Conservation (phyloP, 2,113 vertebrate genomes). For the Fregata magnificens region DNA sequence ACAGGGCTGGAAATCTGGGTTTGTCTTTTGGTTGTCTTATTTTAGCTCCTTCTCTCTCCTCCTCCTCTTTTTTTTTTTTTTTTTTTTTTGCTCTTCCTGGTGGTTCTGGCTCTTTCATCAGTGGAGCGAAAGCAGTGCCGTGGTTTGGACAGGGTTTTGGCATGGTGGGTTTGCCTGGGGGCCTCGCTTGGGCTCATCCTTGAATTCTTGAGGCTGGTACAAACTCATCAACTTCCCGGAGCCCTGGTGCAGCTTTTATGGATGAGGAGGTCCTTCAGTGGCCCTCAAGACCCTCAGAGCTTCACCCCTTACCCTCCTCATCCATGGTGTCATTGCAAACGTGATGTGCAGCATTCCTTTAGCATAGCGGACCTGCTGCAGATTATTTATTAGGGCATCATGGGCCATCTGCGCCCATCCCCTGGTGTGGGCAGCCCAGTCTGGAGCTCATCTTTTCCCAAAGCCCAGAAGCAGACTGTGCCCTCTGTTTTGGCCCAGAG, state of each 20-base stretch:
- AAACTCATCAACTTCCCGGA: neutral
- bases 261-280: neutral
- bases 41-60: neutral
- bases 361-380: neutral
- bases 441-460: neutral
- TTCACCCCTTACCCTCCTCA: neutral
- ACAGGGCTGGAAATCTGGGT: neutral
- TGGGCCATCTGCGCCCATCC: rapidly evolving
- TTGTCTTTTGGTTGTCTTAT: neutral
- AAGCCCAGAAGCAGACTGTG: neutral
- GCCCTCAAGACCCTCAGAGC: neutral
- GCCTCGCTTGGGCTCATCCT: neutral
- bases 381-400: rapidly evolving
- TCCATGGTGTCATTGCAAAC: rapidly evolving
- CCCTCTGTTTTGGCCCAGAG: neutral
- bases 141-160: neutral
- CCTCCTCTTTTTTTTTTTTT: neutral
- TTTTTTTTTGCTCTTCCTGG: neutral
- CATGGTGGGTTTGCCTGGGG: neutral
- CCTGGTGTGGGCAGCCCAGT: neutral
- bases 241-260: neutral
- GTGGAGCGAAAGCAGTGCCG: rapidly evolving
- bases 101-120: neutral
- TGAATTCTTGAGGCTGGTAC: neutral
- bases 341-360: neutral